Percentiles rank a stretch among this genome's conserved stretches.
These are phyloP conservation scores for Fukomys damarensis DNA, from an alignment of 2,113 vertebrate genomes.

Conservation along the genomic window DNA sequence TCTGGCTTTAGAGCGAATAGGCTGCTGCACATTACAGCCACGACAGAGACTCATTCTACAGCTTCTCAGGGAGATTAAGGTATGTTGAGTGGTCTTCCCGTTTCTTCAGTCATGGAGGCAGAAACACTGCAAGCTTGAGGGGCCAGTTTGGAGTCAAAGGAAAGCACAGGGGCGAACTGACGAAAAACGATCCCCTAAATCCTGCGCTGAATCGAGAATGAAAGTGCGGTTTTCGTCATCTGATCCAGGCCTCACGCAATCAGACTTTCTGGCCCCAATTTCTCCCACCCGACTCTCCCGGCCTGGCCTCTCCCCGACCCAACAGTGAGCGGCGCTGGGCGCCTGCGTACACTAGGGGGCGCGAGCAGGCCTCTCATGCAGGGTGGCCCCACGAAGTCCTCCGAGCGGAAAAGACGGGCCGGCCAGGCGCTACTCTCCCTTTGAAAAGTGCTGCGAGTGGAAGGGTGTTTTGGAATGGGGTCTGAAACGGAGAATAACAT, in stretches of 20 bases:
- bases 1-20: neutral
- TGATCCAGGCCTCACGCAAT: neutral
- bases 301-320: conserved; percentile 10
- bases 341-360: conserved; percentile 81
- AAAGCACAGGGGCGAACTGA: neutral
- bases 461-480: conserved; percentile 41
- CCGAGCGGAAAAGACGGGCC: neutral
- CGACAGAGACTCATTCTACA: neutral
- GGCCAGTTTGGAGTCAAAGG: neutral
- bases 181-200: neutral
- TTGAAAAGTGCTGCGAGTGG: conserved; percentile 30
- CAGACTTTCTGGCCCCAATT: no score
- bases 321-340: neutral
- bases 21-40: neutral
- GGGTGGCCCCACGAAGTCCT: neutral
- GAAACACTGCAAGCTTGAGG: neutral
- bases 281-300: accelerated
- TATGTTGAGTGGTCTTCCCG: neutral
- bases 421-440: neutral
- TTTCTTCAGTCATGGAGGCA: accelerated
- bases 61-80: neutral
- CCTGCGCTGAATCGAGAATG: neutral
- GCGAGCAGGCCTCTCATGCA: conserved; percentile 76
- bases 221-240: neutral
- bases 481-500: conserved; percentile 54